phyloP scores from a whole-genome alignment of 2,888 invertebrate species.

The Autographa gamma region DNA sequence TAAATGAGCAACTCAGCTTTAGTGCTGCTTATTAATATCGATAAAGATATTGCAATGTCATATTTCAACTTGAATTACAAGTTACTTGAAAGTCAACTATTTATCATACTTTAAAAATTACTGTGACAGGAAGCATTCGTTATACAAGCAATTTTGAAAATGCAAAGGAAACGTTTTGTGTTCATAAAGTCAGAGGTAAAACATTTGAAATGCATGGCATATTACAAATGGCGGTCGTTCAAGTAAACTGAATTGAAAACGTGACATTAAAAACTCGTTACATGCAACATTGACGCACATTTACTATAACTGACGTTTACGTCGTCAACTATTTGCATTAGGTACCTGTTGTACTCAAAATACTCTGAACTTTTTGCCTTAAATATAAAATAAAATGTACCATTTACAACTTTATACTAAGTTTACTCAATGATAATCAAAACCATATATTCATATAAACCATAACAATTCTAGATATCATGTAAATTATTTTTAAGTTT shows the following conservation, averaged over 20 bases:
- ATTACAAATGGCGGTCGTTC: slow-evolving; percentile 36
- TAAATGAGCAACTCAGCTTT: slow-evolving; percentile 47
- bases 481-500: too few species aligned
- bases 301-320: slow-evolving; percentile 33
- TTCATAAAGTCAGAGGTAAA: slow-evolving; percentile 10
- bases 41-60: slow-evolving; percentile 12
- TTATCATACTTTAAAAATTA: too few species aligned
- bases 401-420: background rate
- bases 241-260: slow-evolving; percentile 34
- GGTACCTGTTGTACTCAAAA: slow-evolving; percentile 16
- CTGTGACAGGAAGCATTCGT: too few species aligned
- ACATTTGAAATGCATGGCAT: slow-evolving; percentile 31
- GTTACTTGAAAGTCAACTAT: background rate
- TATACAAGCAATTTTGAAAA: too few species aligned
- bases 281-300: slow-evolving; percentile 31
- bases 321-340: slow-evolving; percentile 29
- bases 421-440: background rate
- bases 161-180: too few species aligned
- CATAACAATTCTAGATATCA: too few species aligned
- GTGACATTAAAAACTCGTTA: slow-evolving; percentile 55
- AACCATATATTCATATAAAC: too few species aligned
- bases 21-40: slow-evolving; percentile 39
- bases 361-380: slow-evolving; percentile 16
- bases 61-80: background rate
- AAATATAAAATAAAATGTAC: background rate